These are phyloP conservation scores for Shargacucullia verbasci DNA, from an alignment of 2,888 invertebrate genomes.

Conservation along the genomic window DNA sequence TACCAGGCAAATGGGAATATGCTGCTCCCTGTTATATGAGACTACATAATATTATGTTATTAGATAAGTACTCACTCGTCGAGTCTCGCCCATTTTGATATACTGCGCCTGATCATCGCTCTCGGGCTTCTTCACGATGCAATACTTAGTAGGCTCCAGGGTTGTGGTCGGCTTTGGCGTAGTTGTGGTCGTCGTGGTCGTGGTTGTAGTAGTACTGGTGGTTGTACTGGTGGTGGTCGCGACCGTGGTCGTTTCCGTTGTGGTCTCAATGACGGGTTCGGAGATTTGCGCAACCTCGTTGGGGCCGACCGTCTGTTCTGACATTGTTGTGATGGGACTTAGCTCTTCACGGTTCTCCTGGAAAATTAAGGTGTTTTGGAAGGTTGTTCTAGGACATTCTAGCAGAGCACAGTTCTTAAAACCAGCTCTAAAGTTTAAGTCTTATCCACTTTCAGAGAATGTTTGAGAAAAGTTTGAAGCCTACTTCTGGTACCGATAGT, in stretches of 20 bases:
- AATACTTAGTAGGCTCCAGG: conserved; percentile 90
- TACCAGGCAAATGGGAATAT: too few species aligned
- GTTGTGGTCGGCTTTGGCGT: conserved; percentile 90
- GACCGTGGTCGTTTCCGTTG: conserved; percentile 72
- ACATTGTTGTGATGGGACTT: conserved; percentile 82
- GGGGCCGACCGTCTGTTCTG: conserved; percentile 81
- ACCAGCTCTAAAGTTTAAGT: too few species aligned
- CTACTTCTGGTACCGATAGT: too few species aligned
- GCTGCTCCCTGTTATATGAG: too few species aligned
- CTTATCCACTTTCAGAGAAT: too few species aligned
- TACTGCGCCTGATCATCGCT: conserved; percentile 93
- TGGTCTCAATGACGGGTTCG: conserved; percentile 77
- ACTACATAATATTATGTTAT: too few species aligned
- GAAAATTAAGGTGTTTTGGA: conserved; percentile 9
- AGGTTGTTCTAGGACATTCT: too few species aligned
- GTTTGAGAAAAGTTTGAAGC: too few species aligned
- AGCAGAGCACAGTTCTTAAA: too few species aligned
- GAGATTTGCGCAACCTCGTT: conserved; percentile 82
- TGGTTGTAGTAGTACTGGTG: conserved; percentile 72
- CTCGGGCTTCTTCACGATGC: conserved; percentile 95
- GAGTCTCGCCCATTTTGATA: conserved; percentile 95
- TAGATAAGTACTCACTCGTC: conserved; percentile 92
- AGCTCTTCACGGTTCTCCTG: conserved; percentile 78
- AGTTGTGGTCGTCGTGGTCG: conserved; percentile 84
- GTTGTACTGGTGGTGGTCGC: conserved; percentile 73